Base-by-base conservation (phyloP, 1,140 invertebrate species). In the Leguminivora glycinivorella region DNA sequence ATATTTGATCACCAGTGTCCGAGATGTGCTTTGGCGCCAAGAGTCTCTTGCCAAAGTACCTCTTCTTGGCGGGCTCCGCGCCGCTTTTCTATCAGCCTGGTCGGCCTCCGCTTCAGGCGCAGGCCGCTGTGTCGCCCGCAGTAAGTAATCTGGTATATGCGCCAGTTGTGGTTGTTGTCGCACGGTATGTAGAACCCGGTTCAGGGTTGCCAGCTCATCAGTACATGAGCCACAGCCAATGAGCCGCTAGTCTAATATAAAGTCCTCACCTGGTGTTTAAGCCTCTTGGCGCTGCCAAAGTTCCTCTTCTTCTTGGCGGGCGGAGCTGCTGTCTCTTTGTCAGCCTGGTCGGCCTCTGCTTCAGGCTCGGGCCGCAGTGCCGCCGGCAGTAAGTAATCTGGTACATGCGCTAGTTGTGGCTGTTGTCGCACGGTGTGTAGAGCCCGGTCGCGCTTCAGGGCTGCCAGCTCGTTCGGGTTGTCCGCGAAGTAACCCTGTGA, bases 101-200 rank as follows among this genome's bases (percentile, higher is more conserved):
- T 0, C 72, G 14, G 58, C 69, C 24, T 73, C 34, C 14, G 56
- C 72, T 0, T 81, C 82, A 80, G 79, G 80, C 17, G 84, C 88
- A 5, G 83, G 75, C 38, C 89, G 95, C 17, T 98, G 88, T 0
- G 96, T 94, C 3, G 94, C 92, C 0, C 97, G 97, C 1, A 98
- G 93, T 77, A 99, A 95, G 85, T 99, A 99, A 40, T 99, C 98
- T 0, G 98, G 98, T 2, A 99, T 96, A 87, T 99, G 95, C 73
- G 96, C 94, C 58, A 99, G 92, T 88, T 99, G 97, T 9, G 94
- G 92, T 81, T 98, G 96, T 10, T 96, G 83, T 84, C 95, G 95
- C 0, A 98, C 95, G 1, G 95, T 96, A 80, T 97, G 96, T n/a
- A 98, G 87, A 0, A 96, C 95, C 89, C 97, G 98, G 79, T 99